These are phyloP conservation scores for Homarus americanus DNA, from an alignment of 1,140 invertebrate genomes.

Conservation along the genomic window DNA sequence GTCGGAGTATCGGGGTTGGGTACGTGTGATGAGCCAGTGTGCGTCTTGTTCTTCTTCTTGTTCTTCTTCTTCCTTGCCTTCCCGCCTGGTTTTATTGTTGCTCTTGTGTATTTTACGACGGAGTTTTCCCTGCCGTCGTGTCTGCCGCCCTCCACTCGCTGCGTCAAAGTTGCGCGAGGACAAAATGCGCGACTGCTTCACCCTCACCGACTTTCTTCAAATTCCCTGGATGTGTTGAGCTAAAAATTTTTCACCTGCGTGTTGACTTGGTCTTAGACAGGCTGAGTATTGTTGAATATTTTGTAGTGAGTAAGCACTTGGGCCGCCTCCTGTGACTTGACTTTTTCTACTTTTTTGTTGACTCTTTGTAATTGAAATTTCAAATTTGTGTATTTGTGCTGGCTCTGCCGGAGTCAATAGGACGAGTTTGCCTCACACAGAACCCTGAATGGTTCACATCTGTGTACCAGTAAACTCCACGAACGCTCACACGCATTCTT, in stretches of 20 bases:
- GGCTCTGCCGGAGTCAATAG: not conserved
- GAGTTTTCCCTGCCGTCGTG: not conserved
- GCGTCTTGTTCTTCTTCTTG: not conserved
- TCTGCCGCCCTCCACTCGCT: not conserved
- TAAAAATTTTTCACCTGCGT: constrained; percentile 2
- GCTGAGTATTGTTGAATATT: constrained; percentile 40
- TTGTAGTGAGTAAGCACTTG: constrained; percentile 30
- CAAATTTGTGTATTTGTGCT: constrained; percentile 31
- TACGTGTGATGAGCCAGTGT: not conserved
- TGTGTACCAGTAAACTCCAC: constrained; percentile 6
- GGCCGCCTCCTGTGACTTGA: not conserved
- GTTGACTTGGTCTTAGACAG: constrained; percentile 32
- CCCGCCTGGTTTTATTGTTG: not conserved
- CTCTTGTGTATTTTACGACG: not conserved
- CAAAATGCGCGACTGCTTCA: too few relatives aligned
- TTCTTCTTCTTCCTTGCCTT: not conserved
- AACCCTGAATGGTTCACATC: not conserved
- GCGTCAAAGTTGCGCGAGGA: not conserved
- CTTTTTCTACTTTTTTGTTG: constrained; percentile 31
- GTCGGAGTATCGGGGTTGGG: not conserved
- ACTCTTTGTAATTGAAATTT: constrained; percentile 39
- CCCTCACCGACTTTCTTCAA: not conserved
- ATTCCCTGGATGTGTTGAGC: not conserved
- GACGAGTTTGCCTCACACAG: not conserved
- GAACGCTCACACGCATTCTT: not conserved